Evolutionary conservation across 2,113 vertebrate species (phyloP).

Genomic region (Gobio gobio): DNA sequence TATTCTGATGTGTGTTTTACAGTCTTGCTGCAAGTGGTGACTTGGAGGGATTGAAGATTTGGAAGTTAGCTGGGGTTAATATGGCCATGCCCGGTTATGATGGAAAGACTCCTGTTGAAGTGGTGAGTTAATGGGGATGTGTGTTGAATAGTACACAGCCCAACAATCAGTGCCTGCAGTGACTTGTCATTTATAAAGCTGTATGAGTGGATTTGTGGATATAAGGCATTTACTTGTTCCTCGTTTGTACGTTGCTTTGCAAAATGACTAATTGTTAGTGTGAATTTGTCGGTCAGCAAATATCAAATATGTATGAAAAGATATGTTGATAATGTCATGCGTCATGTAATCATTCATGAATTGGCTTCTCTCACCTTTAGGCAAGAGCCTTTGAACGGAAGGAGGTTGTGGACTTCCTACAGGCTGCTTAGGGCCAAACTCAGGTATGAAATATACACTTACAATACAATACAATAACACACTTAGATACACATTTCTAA

Average conservation of each 20-base stretch:
- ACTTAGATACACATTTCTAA: neutral
- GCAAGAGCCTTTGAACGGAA: slow-evolving; percentile 73
- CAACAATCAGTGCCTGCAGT: neutral
- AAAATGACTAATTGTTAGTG: neutral
- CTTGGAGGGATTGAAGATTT: slow-evolving; percentile 80
- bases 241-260: neutral
- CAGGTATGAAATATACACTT: slow-evolving; percentile 61
- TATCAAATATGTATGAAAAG: neutral
- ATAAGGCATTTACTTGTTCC: neutral
- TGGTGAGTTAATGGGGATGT: slow-evolving; percentile 76
- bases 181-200: neutral
- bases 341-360: neutral
- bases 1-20: slow-evolving; percentile 47
- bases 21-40: slow-evolving; percentile 83
- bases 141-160: neutral
- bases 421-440: slow-evolving; percentile 39
- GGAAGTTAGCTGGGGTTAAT: slow-evolving; percentile 85
- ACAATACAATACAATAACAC: neutral
- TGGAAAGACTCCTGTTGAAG: slow-evolving; percentile 74
- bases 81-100: slow-evolving; percentile 80
- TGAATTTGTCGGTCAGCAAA: neutral
- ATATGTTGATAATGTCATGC: neutral
- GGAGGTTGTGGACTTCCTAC: slow-evolving; percentile 72
- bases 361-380: slow-evolving; percentile 65
- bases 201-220: neutral